Percentiles rank a stretch among this genome's conserved stretches.
Conservation (phyloP, 2,888 invertebrate species). For the Fissipunctia ypsillon region DNA sequence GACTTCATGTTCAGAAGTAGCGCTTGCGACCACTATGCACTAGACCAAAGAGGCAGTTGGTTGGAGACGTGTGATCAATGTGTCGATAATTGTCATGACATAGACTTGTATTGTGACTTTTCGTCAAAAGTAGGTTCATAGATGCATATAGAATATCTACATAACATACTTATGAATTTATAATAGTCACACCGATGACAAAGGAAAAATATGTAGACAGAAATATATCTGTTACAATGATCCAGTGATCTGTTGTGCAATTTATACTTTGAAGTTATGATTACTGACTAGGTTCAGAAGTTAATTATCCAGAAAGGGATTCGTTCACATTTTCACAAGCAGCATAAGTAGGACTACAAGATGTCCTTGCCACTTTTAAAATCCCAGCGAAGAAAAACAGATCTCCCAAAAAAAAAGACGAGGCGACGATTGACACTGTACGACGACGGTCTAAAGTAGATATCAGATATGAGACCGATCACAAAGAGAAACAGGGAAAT, state of each 20-base stretch:
- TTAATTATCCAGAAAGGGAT: not conserved
- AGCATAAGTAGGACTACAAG: not conserved
- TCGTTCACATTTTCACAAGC: not conserved
- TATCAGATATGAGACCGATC: not conserved
- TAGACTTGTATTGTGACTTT: not conserved
- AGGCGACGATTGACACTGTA: not conserved
- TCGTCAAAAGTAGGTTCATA: not conserved
- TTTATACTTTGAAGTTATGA: not conserved
- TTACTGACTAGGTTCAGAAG: not conserved
- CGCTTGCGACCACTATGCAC: no score
- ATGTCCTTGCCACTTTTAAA: slow-evolving; percentile 6
- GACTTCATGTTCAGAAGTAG: not conserved
- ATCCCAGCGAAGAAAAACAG: not conserved
- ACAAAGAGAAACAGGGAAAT: not conserved
- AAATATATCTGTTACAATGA: not conserved
- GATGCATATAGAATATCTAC: not conserved
- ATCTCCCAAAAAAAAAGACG: slow-evolving; percentile 2
- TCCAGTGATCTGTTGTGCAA: not conserved
- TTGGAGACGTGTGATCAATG: not conserved
- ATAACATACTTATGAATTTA: not conserved
- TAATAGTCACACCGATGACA: no score
- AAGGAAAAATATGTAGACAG: not conserved
- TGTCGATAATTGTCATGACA: not conserved
- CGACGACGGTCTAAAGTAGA: not conserved
- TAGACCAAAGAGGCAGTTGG: not conserved